Evolutionary conservation across 2,113 vertebrate genomes (phyloP).

Genomic region (Anseranas semipalmata): DNA sequence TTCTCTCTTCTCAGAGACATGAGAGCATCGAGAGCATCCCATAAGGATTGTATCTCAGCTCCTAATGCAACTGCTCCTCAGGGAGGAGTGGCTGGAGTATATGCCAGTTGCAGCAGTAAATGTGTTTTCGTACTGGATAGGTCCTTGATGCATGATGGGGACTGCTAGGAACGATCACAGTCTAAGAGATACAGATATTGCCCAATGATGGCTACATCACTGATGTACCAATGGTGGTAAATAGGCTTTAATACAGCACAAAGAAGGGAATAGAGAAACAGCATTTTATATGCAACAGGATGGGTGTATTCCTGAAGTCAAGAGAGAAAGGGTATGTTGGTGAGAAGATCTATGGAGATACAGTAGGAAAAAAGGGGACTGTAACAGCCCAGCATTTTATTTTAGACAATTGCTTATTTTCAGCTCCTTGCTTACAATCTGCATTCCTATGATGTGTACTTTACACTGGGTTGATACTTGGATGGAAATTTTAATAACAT

Average conservation of each 20-base stretch:
- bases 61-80: background rate
- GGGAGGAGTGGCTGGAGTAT: background rate
- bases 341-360: background rate
- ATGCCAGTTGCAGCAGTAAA: background rate
- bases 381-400: background rate
- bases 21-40: background rate
- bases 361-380: background rate
- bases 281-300: background rate
- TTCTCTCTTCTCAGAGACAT: background rate
- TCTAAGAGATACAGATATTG: background rate
- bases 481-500: background rate
- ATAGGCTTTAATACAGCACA: background rate
- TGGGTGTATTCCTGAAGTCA: background rate
- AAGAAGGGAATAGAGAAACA: background rate
- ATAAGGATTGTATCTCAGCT: background rate
- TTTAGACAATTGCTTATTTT: background rate
- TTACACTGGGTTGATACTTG: background rate
- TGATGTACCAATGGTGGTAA: no score
- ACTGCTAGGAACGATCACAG: background rate
- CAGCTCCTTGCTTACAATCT: background rate
- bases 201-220: background rate
- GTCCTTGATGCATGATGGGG: background rate
- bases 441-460: background rate
- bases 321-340: background rate
- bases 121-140: background rate